Percentiles rank a stretch among this genome's conserved stretches.
Evolutionary conservation across 2,888 invertebrate species (phyloP).

Genomic region (Xiphydria camelus): DNA sequence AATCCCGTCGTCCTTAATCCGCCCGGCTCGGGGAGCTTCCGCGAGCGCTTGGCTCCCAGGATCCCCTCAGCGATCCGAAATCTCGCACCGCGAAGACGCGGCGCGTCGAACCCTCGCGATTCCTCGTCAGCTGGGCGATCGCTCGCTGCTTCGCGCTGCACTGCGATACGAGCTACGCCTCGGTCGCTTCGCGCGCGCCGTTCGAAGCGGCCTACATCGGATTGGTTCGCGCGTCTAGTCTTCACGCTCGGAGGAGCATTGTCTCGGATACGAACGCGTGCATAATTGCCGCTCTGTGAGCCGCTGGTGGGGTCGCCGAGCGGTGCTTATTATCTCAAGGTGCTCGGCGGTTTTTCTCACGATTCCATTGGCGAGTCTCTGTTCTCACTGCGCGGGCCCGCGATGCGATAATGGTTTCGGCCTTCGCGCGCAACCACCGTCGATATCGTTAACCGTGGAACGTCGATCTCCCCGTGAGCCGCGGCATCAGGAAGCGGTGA

Average conservation of each 20-base stretch:
- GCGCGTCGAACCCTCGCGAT: no score
- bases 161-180: no score
- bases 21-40: no score
- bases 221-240: no score
- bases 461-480: slow-evolving; percentile 23
- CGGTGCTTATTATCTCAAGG: slow-evolving; percentile 14
- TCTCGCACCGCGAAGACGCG: no score
- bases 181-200: no score
- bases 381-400: slow-evolving; percentile 2
- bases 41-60: no score
- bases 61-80: no score
- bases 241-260: slow-evolving; percentile 43
- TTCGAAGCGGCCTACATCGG: no score
- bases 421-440: slow-evolving; percentile 35
- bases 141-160: no score
- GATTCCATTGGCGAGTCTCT: slow-evolving; percentile 14
- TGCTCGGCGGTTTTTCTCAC: slow-evolving; percentile 36
- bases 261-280: slow-evolving; percentile 26
- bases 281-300: slow-evolving; percentile 29
- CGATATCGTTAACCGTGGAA: slow-evolving; percentile 20
- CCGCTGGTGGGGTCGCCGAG: background rate
- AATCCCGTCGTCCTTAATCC: slow-evolving; percentile 40
- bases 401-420: slow-evolving; percentile 38
- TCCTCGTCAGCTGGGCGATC: no score
- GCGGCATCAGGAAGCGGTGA: background rate